phyloP scores from a whole-genome alignment of 1,140 invertebrate species.

The Drosophila ironensis region DNA sequence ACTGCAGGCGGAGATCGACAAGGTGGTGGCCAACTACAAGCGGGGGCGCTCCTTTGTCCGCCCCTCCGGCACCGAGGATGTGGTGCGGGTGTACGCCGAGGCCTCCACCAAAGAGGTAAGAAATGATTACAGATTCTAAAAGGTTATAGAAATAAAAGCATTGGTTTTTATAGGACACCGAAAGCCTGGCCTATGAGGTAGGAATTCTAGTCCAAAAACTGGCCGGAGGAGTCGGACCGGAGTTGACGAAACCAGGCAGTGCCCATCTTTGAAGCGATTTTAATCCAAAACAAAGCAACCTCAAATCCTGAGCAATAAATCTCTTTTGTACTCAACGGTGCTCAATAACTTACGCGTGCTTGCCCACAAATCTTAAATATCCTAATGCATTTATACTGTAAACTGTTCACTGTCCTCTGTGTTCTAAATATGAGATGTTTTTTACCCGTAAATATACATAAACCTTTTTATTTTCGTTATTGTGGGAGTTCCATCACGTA shows the following conservation, averaged over 20 bases:
- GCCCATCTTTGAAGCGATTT: too few relatives aligned
- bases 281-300: conserved; percentile 34
- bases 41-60: conserved; percentile 94
- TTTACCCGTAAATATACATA: conserved; percentile 23
- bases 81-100: conserved; percentile 98
- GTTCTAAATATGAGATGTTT: conserved; percentile 36
- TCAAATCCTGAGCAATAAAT: conserved; percentile 40
- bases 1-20: conserved; percentile 92
- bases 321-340: conserved; percentile 29
- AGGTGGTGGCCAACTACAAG: conserved; percentile 86
- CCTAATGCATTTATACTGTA: conserved; percentile 58
- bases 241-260: conserved; percentile 82
- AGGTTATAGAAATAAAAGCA: neutral
- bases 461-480: too few relatives aligned
- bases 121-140: neutral
- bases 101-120: conserved; percentile 87
- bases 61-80: conserved; percentile 98
- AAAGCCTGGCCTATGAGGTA: conserved; percentile 90
- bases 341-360: conserved; percentile 27
- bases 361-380: conserved; percentile 11
- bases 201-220: conserved; percentile 88
- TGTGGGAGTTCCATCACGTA: too few relatives aligned
- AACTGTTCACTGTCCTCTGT: conserved; percentile 27
- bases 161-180: conserved; percentile 83
- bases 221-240: conserved; percentile 88